These are phyloP conservation scores for Pilophorus perplexus DNA, from an alignment of 2,888 invertebrate species.

Conservation along the genomic window DNA sequence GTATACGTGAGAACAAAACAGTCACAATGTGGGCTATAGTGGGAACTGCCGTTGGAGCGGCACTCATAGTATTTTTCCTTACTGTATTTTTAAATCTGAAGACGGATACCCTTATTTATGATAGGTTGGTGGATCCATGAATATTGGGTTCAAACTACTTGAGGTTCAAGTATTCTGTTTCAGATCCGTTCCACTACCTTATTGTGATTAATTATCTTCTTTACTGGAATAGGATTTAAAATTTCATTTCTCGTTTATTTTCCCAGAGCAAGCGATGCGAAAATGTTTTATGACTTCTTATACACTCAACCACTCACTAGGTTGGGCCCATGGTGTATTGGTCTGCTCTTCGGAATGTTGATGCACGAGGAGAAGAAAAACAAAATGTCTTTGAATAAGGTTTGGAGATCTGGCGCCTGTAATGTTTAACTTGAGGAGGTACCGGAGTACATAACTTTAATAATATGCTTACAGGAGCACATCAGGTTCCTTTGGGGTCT, in stretches of 20 bases:
- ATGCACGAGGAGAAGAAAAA: neutral
- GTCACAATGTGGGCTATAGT: constrained; percentile 1
- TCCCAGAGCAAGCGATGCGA: neutral
- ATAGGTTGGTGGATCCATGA: no score
- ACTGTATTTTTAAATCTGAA: neutral
- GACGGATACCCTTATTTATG: constrained; percentile 1
- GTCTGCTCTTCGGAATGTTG: neutral
- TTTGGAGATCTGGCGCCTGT: no score
- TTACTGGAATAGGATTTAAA: no score
- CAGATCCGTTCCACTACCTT: no score
- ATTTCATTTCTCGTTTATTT: no score
- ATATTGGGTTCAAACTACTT: no score
- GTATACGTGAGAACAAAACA: neutral
- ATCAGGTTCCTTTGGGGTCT: neutral
- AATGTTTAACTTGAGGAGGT: no score
- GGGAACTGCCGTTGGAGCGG: neutral
- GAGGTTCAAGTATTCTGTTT: no score
- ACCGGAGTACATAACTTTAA: no score
- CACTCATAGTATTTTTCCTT: neutral
- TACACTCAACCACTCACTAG: neutral
- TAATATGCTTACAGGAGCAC: neutral
- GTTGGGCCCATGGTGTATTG: neutral
- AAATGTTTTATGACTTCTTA: neutral
- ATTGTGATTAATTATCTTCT: no score
- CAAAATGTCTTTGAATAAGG: neutral